phyloP scores from a whole-genome alignment of 2,113 vertebrate genomes.

The Vulpes vulpes region DNA sequence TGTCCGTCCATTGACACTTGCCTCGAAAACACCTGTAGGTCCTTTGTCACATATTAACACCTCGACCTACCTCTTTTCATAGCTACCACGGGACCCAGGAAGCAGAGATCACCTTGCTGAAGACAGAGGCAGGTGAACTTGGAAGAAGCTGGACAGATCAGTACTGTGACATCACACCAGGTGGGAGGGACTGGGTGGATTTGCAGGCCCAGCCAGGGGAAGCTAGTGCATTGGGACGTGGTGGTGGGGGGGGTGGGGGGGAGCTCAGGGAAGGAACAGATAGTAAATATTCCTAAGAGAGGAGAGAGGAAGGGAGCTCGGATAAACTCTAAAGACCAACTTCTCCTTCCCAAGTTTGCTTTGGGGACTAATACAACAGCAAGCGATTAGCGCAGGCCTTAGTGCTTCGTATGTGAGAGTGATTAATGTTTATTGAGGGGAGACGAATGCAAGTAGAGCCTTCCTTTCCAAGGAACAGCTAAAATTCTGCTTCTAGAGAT shows the following conservation, averaged over 20 bases:
- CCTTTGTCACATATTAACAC: neutral
- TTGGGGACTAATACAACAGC: slow-evolving; percentile 65
- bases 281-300: slow-evolving; percentile 42
- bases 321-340: slow-evolving; percentile 76
- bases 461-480: slow-evolving; percentile 61
- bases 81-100: neutral
- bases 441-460: slow-evolving; percentile 70
- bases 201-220: neutral
- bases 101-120: neutral
- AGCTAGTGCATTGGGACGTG: neutral
- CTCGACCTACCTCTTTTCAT: neutral
- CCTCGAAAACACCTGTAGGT: neutral
- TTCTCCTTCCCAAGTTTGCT: slow-evolving; percentile 70
- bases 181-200: neutral
- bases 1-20: neutral
- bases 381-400: slow-evolving; percentile 71
- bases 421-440: slow-evolving; percentile 76
- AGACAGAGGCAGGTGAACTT: neutral
- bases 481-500: slow-evolving; percentile 54
- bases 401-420: slow-evolving; percentile 61
- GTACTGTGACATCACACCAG: too few species aligned
- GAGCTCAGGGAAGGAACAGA: neutral
- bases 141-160: neutral
- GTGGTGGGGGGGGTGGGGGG: too few species aligned
- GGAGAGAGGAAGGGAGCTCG: neutral